Conservation (phyloP, 1,140 invertebrate genomes). For the Drosophila elegans region DNA sequence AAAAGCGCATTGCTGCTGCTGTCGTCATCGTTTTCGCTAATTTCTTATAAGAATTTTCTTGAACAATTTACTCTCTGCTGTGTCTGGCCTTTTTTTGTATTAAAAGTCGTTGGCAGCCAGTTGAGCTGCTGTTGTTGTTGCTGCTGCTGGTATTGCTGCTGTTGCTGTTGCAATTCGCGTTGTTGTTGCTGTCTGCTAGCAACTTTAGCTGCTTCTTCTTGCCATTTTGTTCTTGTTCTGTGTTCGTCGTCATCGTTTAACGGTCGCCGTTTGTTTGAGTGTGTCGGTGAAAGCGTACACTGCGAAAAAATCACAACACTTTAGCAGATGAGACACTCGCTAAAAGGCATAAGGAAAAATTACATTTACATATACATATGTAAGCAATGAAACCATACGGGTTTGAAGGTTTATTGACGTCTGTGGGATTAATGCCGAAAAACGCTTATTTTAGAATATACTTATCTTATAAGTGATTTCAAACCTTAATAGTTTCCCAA, state of each 20-base stretch:
- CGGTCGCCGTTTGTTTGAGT: constrained; percentile 43
- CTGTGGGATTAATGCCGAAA: no score
- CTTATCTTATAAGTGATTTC: no score
- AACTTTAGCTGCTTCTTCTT: constrained; percentile 52
- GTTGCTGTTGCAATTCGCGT: constrained; percentile 20
- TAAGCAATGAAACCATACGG: no score
- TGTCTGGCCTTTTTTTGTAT: constrained; percentile 65
- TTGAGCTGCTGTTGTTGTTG: constrained; percentile 17
- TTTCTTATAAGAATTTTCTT: constrained; percentile 81
- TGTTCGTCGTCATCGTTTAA: constrained; percentile 65
- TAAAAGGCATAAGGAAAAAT: no score
- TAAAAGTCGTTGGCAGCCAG: constrained; percentile 54
- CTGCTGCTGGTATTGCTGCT: constrained; percentile 14
- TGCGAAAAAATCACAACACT: neutral
- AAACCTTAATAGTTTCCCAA: no score
- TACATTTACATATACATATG: no score
- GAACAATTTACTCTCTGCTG: constrained; percentile 64
- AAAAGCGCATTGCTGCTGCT: constrained; percentile 62
- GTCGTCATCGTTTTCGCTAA: constrained; percentile 64
- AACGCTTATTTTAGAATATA: no score
- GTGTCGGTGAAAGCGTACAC: constrained; percentile 6
- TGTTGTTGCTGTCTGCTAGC: constrained; percentile 26
- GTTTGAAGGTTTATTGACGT: no score
- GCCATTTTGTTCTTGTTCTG: constrained; percentile 42
- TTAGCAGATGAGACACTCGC: no score